Conservation (phyloP, 2,113 vertebrate species). For the Lagopus leucura region DNA sequence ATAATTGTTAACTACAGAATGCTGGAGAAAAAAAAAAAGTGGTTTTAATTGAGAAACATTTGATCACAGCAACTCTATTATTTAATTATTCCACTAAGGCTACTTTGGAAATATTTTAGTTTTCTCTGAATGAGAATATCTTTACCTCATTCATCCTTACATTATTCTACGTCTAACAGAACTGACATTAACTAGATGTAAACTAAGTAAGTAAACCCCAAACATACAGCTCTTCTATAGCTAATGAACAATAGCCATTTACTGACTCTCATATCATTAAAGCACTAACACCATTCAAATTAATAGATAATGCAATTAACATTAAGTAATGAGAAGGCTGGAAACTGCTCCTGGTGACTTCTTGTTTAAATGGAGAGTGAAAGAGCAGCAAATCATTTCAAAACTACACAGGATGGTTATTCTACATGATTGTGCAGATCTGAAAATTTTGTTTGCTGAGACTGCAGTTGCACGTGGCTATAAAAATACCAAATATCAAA, state of each 20-base stretch:
- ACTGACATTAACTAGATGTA: slow-evolving; percentile 25
- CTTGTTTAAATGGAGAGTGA: slow-evolving; percentile 42
- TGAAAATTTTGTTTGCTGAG: neutral
- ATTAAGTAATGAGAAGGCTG: slow-evolving; percentile 35
- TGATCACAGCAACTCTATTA: slow-evolving; percentile 41
- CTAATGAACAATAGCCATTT: slow-evolving; percentile 64
- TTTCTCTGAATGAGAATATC: slow-evolving; percentile 40
- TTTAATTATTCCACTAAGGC: slow-evolving; percentile 52
- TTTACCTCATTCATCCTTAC: slow-evolving; percentile 16
- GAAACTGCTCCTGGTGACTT: slow-evolving; percentile 26
- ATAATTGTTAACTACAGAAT: slow-evolving; percentile 21
- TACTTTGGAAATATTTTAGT: slow-evolving; percentile 47
- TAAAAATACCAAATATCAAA: neutral
- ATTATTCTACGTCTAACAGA: slow-evolving; percentile 36
- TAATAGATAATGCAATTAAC: slow-evolving; percentile 68
- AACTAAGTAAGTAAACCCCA: slow-evolving; percentile 9
- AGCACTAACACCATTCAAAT: slow-evolving; percentile 61
- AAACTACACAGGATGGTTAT: neutral
- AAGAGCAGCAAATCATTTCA: neutral
- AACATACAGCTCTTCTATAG: slow-evolving; percentile 12
- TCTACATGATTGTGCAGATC: neutral
- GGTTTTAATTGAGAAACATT: slow-evolving; percentile 33
- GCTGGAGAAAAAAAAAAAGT: slow-evolving; percentile 23
- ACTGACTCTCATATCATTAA: slow-evolving; percentile 1
- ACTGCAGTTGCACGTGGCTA: neutral